phyloP scores from a whole-genome alignment of 2,113 vertebrate species.

The Aythya baeri region DNA sequence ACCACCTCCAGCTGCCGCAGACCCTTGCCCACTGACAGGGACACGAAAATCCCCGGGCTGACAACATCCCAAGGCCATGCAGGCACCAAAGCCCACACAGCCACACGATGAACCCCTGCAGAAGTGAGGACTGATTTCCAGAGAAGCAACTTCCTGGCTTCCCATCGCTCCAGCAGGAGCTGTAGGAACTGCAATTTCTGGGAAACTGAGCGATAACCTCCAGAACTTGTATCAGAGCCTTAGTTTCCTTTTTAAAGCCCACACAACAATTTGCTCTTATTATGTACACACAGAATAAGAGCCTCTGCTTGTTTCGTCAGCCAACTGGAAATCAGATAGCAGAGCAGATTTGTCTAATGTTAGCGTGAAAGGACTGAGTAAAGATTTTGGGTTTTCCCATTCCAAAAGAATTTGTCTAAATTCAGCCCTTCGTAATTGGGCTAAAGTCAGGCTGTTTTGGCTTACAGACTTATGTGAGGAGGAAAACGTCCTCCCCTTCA shows the following conservation, averaged over 20 bases:
- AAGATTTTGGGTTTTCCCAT: neutral
- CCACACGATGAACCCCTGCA: neutral
- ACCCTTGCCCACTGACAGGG: accelerated
- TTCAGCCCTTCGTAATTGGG: neutral
- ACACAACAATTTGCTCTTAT: neutral
- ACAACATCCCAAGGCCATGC: accelerated
- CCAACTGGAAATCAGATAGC: slow-evolving; percentile 13
- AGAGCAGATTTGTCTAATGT: slow-evolving; percentile 17
- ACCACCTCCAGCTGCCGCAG: accelerated
- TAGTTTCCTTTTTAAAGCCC: neutral
- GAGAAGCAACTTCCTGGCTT: neutral
- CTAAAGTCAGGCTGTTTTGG: slow-evolving; percentile 20
- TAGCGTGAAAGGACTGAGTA: neutral
- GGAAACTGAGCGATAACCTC: neutral
- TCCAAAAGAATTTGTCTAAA: slow-evolving; percentile 6
- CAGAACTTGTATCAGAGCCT: neutral
- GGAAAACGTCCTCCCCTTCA: neutral
- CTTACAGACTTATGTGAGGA: neutral
- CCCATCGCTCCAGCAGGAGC: neutral
- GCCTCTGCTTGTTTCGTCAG: neutral
- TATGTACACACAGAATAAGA: neutral
- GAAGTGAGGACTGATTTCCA: neutral
- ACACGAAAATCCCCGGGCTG: accelerated
- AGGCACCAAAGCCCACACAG: neutral
- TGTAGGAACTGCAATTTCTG: neutral